Conservation (phyloP, 2,888 invertebrate species). For the Megastigmus dorsalis region DNA sequence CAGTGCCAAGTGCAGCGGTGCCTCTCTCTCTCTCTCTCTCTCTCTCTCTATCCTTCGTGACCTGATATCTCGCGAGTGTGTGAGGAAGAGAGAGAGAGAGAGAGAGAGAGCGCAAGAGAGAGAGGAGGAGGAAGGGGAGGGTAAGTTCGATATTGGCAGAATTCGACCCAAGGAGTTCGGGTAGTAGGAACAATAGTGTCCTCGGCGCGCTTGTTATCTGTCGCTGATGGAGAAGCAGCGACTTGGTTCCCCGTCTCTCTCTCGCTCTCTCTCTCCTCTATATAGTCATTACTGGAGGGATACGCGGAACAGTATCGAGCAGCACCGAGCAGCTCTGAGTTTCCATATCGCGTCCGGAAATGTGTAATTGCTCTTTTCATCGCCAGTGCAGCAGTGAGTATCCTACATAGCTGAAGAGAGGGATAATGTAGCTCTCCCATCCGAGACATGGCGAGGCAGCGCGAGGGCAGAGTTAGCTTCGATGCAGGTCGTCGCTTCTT, state of each 20-base stretch:
- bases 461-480: too few relatives aligned
- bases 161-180: conserved; percentile 40
- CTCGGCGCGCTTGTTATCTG: conserved; percentile 34
- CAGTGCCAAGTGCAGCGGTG: conserved; percentile 46
- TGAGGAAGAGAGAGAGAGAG: not conserved
- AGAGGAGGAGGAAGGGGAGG: not conserved
- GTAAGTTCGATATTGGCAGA: conserved; percentile 45
- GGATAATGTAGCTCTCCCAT: too few relatives aligned
- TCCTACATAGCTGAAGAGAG: too few relatives aligned
- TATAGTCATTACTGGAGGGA: not conserved
- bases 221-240: conserved; percentile 35
- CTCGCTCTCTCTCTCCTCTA: not conserved
- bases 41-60: too few relatives aligned
- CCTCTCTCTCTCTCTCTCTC: too few relatives aligned
- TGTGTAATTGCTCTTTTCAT: conserved; percentile 49
- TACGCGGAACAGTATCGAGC: too few relatives aligned
- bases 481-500: too few relatives aligned
- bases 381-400: not conserved
- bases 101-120: not conserved
- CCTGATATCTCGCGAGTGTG: conserved; percentile 56
- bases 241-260: not conserved
- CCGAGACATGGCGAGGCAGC: too few relatives aligned
- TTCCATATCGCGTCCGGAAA: conserved; percentile 42
- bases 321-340: too few relatives aligned
- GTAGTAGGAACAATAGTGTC: conserved; percentile 33